phyloP scores from a whole-genome alignment of 2,888 invertebrate genomes.

The Cyclophora albipunctata region DNA sequence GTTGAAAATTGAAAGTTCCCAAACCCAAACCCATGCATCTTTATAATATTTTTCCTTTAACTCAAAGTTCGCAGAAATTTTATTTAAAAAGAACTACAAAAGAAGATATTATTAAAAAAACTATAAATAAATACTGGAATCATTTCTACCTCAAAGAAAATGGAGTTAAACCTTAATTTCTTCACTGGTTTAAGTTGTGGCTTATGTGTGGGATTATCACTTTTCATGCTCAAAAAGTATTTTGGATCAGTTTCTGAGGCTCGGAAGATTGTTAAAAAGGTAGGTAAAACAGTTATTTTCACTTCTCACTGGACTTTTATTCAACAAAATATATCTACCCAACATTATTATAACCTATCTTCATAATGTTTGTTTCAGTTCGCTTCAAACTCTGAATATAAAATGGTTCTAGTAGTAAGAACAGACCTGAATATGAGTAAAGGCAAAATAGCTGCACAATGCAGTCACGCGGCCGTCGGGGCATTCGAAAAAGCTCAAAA shows the following conservation, averaged over 20 bases:
- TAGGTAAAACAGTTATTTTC: conserved; percentile 12
- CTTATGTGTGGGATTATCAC: conserved; percentile 58
- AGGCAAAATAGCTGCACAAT: conserved; percentile 95
- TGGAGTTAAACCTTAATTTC: conserved; percentile 56
- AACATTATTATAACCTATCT: no score
- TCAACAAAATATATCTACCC: no score
- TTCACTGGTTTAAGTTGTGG: conserved; percentile 63
- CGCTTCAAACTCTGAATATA: conserved; percentile 75
- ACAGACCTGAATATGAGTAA: conserved; percentile 96
- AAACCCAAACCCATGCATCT: no score
- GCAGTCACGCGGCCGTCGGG: conserved; percentile 94
- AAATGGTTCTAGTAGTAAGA: conserved; percentile 90
- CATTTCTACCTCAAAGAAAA: conserved; percentile 51
- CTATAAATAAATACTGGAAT: conserved; percentile 8
- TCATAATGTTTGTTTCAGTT: conserved; percentile 38
- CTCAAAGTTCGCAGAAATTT: no score
- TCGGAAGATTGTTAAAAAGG: conserved; percentile 40
- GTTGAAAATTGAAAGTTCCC: no score
- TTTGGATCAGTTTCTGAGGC: conserved; percentile 33
- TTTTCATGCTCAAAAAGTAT: conserved; percentile 50
- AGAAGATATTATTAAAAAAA: no score
- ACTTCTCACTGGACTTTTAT: no score
- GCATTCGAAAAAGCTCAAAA: conserved; percentile 83
- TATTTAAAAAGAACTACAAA: no score
- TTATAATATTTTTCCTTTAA: no score